Base-by-base conservation (phyloP, 2,113 vertebrate species). In the Petromus typicus region DNA sequence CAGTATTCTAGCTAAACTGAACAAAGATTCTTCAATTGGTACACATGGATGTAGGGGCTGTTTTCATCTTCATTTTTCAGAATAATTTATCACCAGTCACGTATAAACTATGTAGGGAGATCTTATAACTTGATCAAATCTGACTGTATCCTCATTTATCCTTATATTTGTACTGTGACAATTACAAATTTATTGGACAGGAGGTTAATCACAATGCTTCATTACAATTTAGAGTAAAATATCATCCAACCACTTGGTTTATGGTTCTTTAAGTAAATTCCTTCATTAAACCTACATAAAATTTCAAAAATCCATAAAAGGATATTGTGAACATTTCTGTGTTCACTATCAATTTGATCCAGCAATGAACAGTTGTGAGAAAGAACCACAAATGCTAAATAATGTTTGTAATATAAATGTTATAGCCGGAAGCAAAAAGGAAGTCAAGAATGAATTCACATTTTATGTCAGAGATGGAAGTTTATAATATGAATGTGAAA, bases 161-260 rank as follows among this genome's bases (percentile, higher is more conserved):
- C 66, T 97, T 88, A 67, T 45, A 57, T 16, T 94, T 43, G 1
- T 64, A 40, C 32, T 73, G 95, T 61, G 23, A 40, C 40, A 64
- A 20, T 82, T 97, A 18, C 40, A 93, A 85, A 63, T 96, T 95
- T 78, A 95, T 95, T 84, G 96, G 90, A 94, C 27, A 92, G 27
- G 18, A 80, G 7, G 6, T 96, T 97, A 96, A 97, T 97, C 57
- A 94, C 71, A 94, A 64, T 87, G 79, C 95, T 34, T 97, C 59
- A 45, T 66, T 51, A 86, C 40, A 79, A 73, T 71, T 91, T 95
- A 91, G 34, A 82, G 69, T 4, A 43, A 93, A 76, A 96, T 95
- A 96, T 87, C 80, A 88, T 48, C 87, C 71, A 95, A 75, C 67
- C 92, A 95, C n/a, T 76, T 73, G 71, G 32, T 64, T 73, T 30